Evolutionary conservation across 2,797 vertebrate species (phyloP).

Genomic region (Myripristis murdjan): DNA sequence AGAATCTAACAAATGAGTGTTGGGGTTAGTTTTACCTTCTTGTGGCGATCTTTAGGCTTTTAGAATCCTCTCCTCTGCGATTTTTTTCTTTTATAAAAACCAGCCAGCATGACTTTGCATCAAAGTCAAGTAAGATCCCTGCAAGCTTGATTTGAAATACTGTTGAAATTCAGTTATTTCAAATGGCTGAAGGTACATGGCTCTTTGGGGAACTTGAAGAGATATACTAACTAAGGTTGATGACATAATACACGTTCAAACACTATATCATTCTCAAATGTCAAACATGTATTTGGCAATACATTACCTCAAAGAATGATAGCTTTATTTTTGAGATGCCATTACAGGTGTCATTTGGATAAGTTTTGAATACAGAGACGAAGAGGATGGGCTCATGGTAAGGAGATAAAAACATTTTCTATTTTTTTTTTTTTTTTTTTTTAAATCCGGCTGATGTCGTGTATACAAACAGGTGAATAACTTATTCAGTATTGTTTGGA

Average conservation of each 20-base stretch:
- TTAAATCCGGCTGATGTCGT: slow-evolving; percentile 57
- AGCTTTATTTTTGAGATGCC: slow-evolving; percentile 79
- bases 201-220: slow-evolving; percentile 79
- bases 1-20: slow-evolving; percentile 85
- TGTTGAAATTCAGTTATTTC: slow-evolving; percentile 86
- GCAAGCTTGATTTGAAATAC: slow-evolving; percentile 88
- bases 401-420: slow-evolving; percentile 65
- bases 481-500: slow-evolving; percentile 67
- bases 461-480: slow-evolving; percentile 72
- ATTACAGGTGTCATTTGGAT: slow-evolving; percentile 80
- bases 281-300: slow-evolving; percentile 83
- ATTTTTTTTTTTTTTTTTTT: slow-evolving; percentile 35
- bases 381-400: slow-evolving; percentile 71
- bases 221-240: slow-evolving; percentile 81
- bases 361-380: slow-evolving; percentile 76
- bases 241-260: slow-evolving; percentile 80
- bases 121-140: slow-evolving; percentile 88
- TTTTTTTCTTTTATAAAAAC: slow-evolving; percentile 88
- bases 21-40: slow-evolving; percentile 90
- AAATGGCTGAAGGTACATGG: slow-evolving; percentile 80
- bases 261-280: slow-evolving; percentile 77
- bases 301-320: slow-evolving; percentile 82
- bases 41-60: slow-evolving; percentile 88
- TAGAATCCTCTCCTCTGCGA: slow-evolving; percentile 88
- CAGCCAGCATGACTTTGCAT: slow-evolving; percentile 87